Percentiles rank a stretch among this genome's conserved stretches.
Conservation (phyloP, 2,888 invertebrate species). For the Clunio marinus region DNA sequence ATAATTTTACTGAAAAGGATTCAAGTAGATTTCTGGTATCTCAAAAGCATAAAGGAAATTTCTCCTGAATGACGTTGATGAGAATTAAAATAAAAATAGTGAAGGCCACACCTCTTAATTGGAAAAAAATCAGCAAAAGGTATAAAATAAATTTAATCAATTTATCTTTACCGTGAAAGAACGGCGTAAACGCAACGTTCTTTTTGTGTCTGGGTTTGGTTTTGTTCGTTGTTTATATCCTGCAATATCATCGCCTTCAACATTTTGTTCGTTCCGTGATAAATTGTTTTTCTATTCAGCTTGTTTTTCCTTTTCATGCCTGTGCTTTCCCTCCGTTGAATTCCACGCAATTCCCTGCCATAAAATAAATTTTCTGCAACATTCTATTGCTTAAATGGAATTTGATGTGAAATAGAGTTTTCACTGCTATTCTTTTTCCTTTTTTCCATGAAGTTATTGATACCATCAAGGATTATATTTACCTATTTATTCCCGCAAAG, state of each 20-base stretch:
- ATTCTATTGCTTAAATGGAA: conserved; percentile 14
- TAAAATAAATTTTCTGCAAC: neutral
- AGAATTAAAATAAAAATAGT: no score
- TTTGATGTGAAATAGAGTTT: conserved; percentile 3
- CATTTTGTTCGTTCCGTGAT: conserved; percentile 9
- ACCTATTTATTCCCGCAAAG: neutral
- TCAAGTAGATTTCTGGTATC: no score
- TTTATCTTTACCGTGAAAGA: conserved; percentile 6
- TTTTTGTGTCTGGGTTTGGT: neutral
- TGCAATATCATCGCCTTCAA: conserved; percentile 27
- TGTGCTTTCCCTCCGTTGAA: neutral
- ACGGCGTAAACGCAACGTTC: neutral
- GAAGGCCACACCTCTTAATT: conserved; percentile 31
- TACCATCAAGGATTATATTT: conserved; percentile 8
- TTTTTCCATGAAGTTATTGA: neutral
- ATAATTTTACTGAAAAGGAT: no score
- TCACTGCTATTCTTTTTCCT: no score
- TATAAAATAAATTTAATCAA: conserved; percentile 17
- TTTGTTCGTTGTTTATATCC: conserved; percentile 21
- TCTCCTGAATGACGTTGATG: no score
- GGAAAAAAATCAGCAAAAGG: conserved; percentile 17
- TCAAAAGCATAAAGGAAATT: no score
- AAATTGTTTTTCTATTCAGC: conserved; percentile 12
- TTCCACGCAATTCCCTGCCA: neutral
- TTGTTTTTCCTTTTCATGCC: neutral